These are phyloP conservation scores for Diloba caeruleocephala DNA, from an alignment of 2,888 invertebrate species.

Conservation along the genomic window DNA sequence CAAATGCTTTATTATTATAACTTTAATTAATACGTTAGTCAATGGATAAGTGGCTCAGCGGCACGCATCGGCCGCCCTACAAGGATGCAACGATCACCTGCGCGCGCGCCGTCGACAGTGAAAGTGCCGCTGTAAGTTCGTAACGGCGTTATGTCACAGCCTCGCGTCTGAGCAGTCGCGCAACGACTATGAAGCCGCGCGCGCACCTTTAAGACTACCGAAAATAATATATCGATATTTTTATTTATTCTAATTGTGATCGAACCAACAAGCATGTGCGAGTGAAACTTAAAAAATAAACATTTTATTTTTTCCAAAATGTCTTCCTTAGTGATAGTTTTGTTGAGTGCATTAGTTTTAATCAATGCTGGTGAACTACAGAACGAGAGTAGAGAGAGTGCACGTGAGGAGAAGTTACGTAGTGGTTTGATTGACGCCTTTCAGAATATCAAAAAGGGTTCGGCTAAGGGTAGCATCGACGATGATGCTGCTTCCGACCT, in stretches of 20 bases:
- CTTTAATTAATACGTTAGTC: slow-evolving; percentile 46
- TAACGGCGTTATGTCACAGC: slow-evolving; percentile 85
- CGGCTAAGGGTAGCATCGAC: slow-evolving; percentile 77
- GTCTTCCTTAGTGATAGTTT: slow-evolving; percentile 75
- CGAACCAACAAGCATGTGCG: slow-evolving; percentile 67
- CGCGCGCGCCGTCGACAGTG: slow-evolving; percentile 71
- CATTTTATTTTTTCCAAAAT: slow-evolving; percentile 59
- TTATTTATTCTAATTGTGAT: slow-evolving; percentile 16
- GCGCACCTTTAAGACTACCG: slow-evolving; percentile 61
- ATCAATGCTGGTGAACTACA: slow-evolving; percentile 70
- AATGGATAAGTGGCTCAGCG: slow-evolving; percentile 46
- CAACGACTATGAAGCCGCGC: slow-evolving; percentile 80
- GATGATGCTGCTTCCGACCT: slow-evolving; percentile 77
- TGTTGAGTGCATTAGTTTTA: slow-evolving; percentile 73
- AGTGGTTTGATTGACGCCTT: slow-evolving; percentile 84
- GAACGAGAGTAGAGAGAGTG: slow-evolving; percentile 71
- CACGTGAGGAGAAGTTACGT: slow-evolving; percentile 80
- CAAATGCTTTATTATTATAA: slow-evolving; percentile 30
- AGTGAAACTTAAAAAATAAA: slow-evolving; percentile 56
- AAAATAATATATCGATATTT: slow-evolving; percentile 19
- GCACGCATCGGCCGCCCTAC: slow-evolving; percentile 61
- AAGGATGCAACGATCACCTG: slow-evolving; percentile 65
- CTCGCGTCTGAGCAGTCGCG: slow-evolving; percentile 67
- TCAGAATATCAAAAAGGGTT: slow-evolving; percentile 82
- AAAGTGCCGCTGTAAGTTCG: slow-evolving; percentile 79